Conservation (phyloP, 2,888 invertebrate species). For the Bruchidius siliquastri region DNA sequence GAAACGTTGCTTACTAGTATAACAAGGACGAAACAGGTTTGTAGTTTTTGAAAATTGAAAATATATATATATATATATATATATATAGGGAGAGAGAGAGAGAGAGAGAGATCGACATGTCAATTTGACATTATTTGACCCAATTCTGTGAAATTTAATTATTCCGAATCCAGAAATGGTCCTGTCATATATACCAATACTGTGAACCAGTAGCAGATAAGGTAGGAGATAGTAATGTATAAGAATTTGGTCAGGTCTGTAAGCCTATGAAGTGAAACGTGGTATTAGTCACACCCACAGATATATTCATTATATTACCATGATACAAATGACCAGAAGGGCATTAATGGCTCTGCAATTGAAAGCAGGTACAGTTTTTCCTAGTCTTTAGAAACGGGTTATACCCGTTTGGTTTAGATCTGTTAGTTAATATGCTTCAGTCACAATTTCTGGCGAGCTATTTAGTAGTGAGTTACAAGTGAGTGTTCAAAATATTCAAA, state of each 20-base stretch:
- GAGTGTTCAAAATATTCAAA: too few species aligned
- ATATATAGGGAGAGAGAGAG: too few species aligned
- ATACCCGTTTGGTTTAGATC: neutral
- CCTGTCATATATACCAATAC: neutral
- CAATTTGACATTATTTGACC: neutral
- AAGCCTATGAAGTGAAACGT: too few species aligned
- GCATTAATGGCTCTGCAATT: neutral
- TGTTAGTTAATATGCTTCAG: too few species aligned
- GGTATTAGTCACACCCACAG: too few species aligned
- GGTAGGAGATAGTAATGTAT: neutral
- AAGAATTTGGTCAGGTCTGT: neutral
- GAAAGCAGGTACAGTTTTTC: neutral
- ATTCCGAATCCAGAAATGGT: neutral
- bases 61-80: too few species aligned
- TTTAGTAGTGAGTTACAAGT: too few species aligned
- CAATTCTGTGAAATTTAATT: neutral
- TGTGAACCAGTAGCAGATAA: neutral
- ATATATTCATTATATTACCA: neutral
- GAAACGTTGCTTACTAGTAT: too few species aligned
- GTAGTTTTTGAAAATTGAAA: too few species aligned
- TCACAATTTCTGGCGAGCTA: too few species aligned
- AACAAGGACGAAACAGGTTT: too few species aligned
- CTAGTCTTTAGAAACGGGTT: neutral
- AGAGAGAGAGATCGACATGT: too few species aligned
- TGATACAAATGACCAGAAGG: neutral